Base-by-base conservation (phyloP, 2,797 vertebrate genomes). In the Platalea minor region DNA sequence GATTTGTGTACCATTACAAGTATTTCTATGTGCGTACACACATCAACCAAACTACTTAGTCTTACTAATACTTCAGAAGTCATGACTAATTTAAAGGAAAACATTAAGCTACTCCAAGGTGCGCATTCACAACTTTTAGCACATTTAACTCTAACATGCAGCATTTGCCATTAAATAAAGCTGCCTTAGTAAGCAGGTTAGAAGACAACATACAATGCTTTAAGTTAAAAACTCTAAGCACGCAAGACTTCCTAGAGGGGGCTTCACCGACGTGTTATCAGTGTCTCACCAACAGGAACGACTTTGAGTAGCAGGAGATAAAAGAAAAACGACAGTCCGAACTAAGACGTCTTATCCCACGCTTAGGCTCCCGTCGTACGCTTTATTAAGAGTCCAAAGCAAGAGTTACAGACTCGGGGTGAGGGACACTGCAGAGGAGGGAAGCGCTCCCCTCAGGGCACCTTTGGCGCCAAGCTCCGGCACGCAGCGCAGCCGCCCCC, bases 391-490 rank as follows among this genome's bases (percentile, higher is more conserved):
- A 89, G 46, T 6, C 69, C 61, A 81, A 46, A 39, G 43, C 65
- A 43, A 19, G 68, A 89, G 86, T 45, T 25, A 67, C 91, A 68
- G 56, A 48, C 10, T 7, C 4, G n/a, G 41, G 31, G 17, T 0
- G 53, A 80, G 64, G 39, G 65, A 9, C 76, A 41, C 76, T 5
- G 80, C 95, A 23, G 56, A 29, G n/a, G 28, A n/a, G 70, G 74
- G 65, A 63, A 19, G 78, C 37, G 60, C 63, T 70, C 26, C 67
- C 63, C 80, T 68, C 81, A 24, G 61, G 81, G 88, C 78, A 33
- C 84, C 84, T 87, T 73, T 86, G 93, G 91, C 95, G 87, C 93
- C 93, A 85, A 93, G 75, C 73, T 41, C 67, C 61, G 26, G 48
- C 76, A 39, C 41, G 84, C 89, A 60, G 50, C 78, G 39, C 64